phyloP scores from a whole-genome alignment of 2,888 invertebrate genomes.

The Caradrina kadenii region DNA sequence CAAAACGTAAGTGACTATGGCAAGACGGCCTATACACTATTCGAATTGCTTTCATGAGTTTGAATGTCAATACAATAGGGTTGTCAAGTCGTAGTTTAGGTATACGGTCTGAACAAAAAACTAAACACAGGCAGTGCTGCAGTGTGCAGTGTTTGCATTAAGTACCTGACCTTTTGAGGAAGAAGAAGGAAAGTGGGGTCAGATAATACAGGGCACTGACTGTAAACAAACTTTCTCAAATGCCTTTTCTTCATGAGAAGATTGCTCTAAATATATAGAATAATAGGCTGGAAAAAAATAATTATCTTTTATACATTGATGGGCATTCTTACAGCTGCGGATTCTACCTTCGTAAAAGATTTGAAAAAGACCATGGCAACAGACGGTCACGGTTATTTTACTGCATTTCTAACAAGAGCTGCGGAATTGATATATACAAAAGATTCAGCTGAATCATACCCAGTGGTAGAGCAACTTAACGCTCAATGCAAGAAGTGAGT shows the following conservation, averaged over 20 bases:
- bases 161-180: too few relatives aligned
- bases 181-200: too few relatives aligned
- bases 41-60: too few relatives aligned
- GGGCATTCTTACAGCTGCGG: not conserved
- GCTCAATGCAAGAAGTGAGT: constrained; percentile 2
- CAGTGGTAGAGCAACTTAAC: not conserved
- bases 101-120: not conserved
- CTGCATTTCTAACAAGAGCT: not conserved
- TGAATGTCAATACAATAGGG: too few relatives aligned
- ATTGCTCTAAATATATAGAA: too few relatives aligned
- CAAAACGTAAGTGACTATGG: not conserved
- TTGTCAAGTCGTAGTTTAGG: not conserved
- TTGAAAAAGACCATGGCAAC: not conserved
- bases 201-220: too few relatives aligned
- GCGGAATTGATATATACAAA: constrained; percentile 5
- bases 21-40: not conserved
- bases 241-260: too few relatives aligned
- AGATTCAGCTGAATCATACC: not conserved
- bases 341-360: not conserved
- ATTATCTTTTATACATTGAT: too few relatives aligned
- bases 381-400: constrained; percentile 8
- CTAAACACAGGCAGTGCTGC: too few relatives aligned
- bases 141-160: too few relatives aligned
- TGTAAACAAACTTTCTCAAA: too few relatives aligned
- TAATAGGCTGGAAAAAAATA: too few relatives aligned